Evolutionary conservation across 2,888 invertebrate genomes (phyloP), one percentile per base, ranked within the genome.

Genomic region (Platycnemis pennipes): DNA sequence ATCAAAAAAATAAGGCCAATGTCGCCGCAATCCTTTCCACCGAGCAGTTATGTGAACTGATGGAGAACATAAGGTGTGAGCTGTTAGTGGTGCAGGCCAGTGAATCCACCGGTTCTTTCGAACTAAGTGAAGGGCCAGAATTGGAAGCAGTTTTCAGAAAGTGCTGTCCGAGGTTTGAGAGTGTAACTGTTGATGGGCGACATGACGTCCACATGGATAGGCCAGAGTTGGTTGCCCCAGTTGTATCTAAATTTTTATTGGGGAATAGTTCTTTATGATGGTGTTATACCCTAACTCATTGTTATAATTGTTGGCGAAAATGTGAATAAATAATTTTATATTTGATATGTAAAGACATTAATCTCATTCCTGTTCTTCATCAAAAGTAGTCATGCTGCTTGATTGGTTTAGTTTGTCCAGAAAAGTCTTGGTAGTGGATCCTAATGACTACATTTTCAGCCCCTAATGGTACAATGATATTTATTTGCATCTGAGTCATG

Each of bases 131-230:
- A 95, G 97, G 97, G 91, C 97, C 97, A 45, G 97, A 97, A 95
- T 97, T 97, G 95, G 95, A 97, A 44, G 97, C 97, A 89, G 95
- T 97, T 13, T 96, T 98, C 53, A 97, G 96, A 94, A 96, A 96
- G 94, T 97, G 95, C 95, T 97, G 97, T 95, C 96, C 96, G 0
- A 96, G 97, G 89, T 98, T 97, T 95, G 97, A 97, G 95, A 97
- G 97, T 95, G 97, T 97, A 94, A 96, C 97, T 94, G 96, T 98
- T 0, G 97, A 97, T 31, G 98, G 98, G 0, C 97, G 97, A 4
- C 98, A 98, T 96, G 98, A 98, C 96, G 97, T 98, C n/a, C 98
- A 98, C 96, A 97, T 98, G 95, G 98, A 97, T 95, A 96, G 97
- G 95, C 98, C 98, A 0, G 97, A 97, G 95, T 96, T 96, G 95